Evolutionary conservation across 1,140 invertebrate species (phyloP).

Genomic region (Pseudobourletiella spinata): DNA sequence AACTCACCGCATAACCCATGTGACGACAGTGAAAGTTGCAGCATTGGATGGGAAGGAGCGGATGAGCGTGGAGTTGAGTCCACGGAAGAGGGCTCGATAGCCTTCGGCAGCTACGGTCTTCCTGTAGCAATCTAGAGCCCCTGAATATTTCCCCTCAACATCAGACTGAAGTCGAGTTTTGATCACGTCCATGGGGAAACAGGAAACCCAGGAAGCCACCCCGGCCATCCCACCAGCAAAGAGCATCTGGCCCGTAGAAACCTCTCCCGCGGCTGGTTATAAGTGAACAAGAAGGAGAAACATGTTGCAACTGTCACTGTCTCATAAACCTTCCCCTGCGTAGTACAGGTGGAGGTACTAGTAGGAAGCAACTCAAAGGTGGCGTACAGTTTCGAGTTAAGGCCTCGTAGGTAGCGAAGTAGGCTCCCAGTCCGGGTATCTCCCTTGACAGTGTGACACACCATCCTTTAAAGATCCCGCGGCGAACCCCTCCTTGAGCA

Average conservation of each 20-base stretch:
- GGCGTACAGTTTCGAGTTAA: too few relatives aligned
- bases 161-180: slow-evolving; percentile 82
- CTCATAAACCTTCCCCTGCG: too few relatives aligned
- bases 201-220: slow-evolving; percentile 69
- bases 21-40: slow-evolving; percentile 75
- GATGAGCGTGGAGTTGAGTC: slow-evolving; percentile 63
- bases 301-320: too few relatives aligned
- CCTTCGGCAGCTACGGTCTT: slow-evolving; percentile 62
- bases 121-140: slow-evolving; percentile 59
- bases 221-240: slow-evolving; percentile 73
- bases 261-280: slow-evolving; percentile 11
- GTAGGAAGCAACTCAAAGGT: too few relatives aligned
- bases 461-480: slow-evolving; percentile 64
- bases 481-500: slow-evolving; percentile 48
- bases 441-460: slow-evolving; percentile 65
- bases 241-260: slow-evolving; percentile 51
- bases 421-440: slow-evolving; percentile 53
- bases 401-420: slow-evolving; percentile 66
- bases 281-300: not conserved
- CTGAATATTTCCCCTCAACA: slow-evolving; percentile 50
- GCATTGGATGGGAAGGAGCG: slow-evolving; percentile 89
- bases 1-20: slow-evolving; percentile 53
- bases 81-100: slow-evolving; percentile 54
- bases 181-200: slow-evolving; percentile 80
- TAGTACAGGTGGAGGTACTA: too few relatives aligned